These are phyloP conservation scores for Molossus alvarezi DNA, from an alignment of 2,797 vertebrate genomes.

Conservation along the genomic window DNA sequence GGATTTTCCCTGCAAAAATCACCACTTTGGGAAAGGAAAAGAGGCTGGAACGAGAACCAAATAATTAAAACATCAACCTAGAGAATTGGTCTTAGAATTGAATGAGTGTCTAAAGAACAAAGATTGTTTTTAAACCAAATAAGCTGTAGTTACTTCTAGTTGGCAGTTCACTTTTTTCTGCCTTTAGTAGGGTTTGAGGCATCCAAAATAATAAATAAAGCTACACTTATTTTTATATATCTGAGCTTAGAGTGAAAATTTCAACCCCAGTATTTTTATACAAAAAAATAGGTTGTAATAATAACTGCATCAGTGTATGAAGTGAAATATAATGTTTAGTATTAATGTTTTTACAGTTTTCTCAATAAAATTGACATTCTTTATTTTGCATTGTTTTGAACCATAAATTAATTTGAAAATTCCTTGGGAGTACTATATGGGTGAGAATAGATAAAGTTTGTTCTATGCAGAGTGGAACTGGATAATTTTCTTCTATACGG, in stretches of 20 bases:
- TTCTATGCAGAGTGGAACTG: neutral
- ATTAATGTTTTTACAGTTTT: neutral
- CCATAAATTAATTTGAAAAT: conserved; percentile 22
- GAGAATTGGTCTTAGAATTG: neutral
- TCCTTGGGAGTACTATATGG: neutral
- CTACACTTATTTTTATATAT: neutral
- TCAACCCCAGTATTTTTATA: neutral
- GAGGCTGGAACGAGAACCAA: neutral
- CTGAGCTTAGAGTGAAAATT: neutral
- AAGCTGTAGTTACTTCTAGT: neutral
- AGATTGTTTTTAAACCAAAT: conserved; percentile 6
- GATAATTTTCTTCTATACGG: neutral
- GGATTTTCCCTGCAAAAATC: neutral
- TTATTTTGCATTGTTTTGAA: neutral
- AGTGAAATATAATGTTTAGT: neutral
- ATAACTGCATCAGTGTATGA: neutral
- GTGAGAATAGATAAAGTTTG: neutral
- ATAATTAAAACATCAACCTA: neutral
- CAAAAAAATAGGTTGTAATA: neutral
- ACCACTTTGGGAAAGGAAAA: neutral
- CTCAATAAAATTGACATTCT: neutral
- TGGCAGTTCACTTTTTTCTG: neutral
- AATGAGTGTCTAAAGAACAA: neutral
- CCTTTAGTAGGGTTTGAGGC: neutral
- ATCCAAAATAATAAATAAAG: neutral